Evolutionary conservation across 2,113 vertebrate species (phyloP), one percentile per base, ranked within the genome.

Genomic region (Rhagologus leucostigma): DNA sequence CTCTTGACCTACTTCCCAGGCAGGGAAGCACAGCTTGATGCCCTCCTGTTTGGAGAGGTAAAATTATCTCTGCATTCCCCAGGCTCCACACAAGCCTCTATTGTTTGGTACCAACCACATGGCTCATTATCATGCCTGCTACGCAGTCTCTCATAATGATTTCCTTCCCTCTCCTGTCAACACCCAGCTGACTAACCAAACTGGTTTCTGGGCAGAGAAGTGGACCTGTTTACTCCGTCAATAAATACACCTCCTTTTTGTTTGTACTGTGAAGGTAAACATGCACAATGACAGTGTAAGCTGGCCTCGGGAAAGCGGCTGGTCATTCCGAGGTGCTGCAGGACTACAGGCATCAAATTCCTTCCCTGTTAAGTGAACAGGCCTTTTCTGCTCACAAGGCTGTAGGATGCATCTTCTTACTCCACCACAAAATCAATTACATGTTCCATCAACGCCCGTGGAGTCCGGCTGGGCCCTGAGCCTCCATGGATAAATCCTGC

Each of bases 1-100:
- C 94, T 97, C 90, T 82, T 97, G 97, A 97, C 97, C 96, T 89
- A 96, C 89, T 98, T 98, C 93, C 88, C 95, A 97, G 92, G 89
- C 21, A 57, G 80, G 46, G 77, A 78, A 89, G 71, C 91, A 69
- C 73, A 94, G 85, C 86, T 80, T 52, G 88, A 62, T 92, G 77
- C 89, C 95, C 87, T 95, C 56, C 90, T 96, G 62, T 91, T 93
- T 83, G 89, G 95, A 94, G 91, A 97, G 91, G 95, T 84, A 92
- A 90, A 91, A 29, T 96, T 92, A 75, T 87, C 84, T 96, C 84
- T 96, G 50, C 90, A 74, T 94, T 97, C 94, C 81, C 90, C n/a
- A 57, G 69, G 86, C 80, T 74, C 71, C 4, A 13, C 41, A 50
- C 92, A 97, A 95, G 82, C 87, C 82, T 95, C 44, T 52, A 78